Base-by-base conservation (phyloP, 2,888 invertebrate species). In the Scaptomyza tumidula region DNA sequence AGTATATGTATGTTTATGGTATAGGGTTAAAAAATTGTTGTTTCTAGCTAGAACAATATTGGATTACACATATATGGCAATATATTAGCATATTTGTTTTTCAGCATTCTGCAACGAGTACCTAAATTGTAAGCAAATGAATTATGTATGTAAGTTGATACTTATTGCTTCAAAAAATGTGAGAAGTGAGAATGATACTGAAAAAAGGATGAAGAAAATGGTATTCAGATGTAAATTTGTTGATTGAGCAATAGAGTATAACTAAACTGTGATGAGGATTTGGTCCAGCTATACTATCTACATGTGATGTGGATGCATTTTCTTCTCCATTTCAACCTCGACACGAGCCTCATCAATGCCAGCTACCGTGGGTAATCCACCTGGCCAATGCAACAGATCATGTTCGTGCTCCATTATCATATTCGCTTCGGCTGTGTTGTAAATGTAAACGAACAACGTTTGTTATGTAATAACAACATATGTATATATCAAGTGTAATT, bases 401-500 rank as follows among this genome's bases (percentile, higher is more conserved):
- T 93, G 92, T 89, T 96, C 96, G 79, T 95, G 95, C 57, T 95
- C 94, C 94, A 96, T 94, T 64, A 96, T 96, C 91, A 96, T 95
- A 89, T 96, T 96, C 24, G 96, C 96, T 93, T 96, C 96, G 92
- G 94, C 96, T 92, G 50, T 3, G 41, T 19, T 24, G 9, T 19
- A 41, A 13, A 2, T 35, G 10, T 2, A 35, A 19, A 33, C 7
- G n/a, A 9, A 16, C 14, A 11, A 44, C 14, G 11, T 39, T 6
- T 16, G 3, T 9, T 9, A 5, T 7, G 43, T 1, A 2, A 9
- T n/a, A 24, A 24, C 24, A 19, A 19, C 19, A 19, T 19, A 10
- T 13, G 2, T n/a, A 33, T 3, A 33, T 35, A 11, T 35, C 1
- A 14, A 14, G 13, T 24, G 2, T 44, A 11, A 44, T 19, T 13